Evolutionary conservation across 2,113 vertebrate genomes (phyloP).

Genomic region (Ammodytes dubius): DNA sequence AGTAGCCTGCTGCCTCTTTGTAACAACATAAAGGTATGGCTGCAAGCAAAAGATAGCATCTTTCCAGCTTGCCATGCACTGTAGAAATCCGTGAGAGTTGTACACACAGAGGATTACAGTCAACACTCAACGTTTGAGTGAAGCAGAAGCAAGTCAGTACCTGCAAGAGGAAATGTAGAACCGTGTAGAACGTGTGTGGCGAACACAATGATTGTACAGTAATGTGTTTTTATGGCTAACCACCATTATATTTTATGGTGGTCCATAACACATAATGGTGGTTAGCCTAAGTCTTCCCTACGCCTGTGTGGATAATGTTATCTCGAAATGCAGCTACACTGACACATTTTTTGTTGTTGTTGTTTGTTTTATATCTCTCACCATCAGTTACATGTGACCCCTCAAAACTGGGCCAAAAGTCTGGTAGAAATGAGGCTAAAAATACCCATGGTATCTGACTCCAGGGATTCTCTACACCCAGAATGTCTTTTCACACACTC

Average conservation of each 20-base stretch:
- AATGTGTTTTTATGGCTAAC: not conserved
- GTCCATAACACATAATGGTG: not conserved
- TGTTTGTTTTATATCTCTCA: conserved; percentile 26
- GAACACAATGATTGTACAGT: not conserved
- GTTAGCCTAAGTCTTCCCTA: not conserved
- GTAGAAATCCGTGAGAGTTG: conserved; percentile 44
- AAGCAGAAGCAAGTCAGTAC: not conserved
- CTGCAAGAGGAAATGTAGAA: not conserved
- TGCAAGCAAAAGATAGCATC: conserved; percentile 66
- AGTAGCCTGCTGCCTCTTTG: conserved; percentile 63
- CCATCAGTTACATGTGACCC: not conserved
- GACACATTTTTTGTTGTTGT: not conserved
- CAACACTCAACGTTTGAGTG: conserved; percentile 7
- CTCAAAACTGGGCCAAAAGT: conserved; percentile 49
- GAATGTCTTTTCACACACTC: conserved; percentile 42
- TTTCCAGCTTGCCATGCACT: conserved; percentile 35
- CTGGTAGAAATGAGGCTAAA: conserved; percentile 57
- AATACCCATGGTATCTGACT: conserved; percentile 50
- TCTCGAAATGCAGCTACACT: conserved; percentile 7
- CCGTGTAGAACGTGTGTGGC: not conserved
- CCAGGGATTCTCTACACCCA: conserved; percentile 61
- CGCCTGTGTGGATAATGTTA: not conserved
- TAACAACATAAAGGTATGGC: conserved; percentile 65
- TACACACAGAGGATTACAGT: conserved; percentile 22
- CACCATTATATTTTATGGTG: not conserved